Conservation (phyloP, 1,140 invertebrate genomes). For the Lasaia peninsularis region DNA sequence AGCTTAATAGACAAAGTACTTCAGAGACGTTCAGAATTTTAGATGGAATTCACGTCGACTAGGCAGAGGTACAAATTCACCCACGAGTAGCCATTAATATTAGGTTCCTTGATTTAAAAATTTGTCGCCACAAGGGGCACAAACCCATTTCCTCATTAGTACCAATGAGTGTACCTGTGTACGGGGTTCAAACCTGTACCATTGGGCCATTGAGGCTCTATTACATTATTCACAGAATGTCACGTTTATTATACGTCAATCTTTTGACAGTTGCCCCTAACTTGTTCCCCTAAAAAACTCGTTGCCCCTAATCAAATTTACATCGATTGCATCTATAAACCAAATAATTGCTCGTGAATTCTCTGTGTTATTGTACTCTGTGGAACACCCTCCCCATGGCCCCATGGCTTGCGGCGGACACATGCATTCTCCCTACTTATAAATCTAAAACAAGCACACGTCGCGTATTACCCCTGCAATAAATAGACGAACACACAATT, state of each 20-base stretch:
- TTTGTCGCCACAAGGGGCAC: too few relatives aligned
- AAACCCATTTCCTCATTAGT: too few relatives aligned
- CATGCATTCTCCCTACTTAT: slow-evolving; percentile 7
- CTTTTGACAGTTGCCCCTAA: neutral
- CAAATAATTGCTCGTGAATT: neutral
- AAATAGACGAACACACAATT: neutral
- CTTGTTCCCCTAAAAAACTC: neutral
- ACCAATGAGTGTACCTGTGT: too few relatives aligned
- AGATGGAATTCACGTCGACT: too few relatives aligned
- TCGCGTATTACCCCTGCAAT: neutral
- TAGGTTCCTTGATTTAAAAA: too few relatives aligned
- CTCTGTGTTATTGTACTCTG: slow-evolving; percentile 10
- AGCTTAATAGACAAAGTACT: too few relatives aligned
- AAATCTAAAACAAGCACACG: slow-evolving; percentile 4
- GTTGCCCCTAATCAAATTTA: slow-evolving; percentile 2
- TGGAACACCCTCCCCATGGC: neutral
- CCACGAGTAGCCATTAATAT: too few relatives aligned
- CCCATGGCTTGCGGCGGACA: slow-evolving; percentile 8
- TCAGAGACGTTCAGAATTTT: too few relatives aligned
- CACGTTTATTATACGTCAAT: neutral
- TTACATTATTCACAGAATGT: too few relatives aligned
- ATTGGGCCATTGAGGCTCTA: too few relatives aligned
- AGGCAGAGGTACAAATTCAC: too few relatives aligned
- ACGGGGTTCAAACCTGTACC: too few relatives aligned
- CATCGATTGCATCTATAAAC: slow-evolving; percentile 7